Percentiles rank a stretch among this genome's conserved stretches.
Evolutionary conservation across 2,888 invertebrate species (phyloP).

Genomic region (Perizoma flavofasciatum): DNA sequence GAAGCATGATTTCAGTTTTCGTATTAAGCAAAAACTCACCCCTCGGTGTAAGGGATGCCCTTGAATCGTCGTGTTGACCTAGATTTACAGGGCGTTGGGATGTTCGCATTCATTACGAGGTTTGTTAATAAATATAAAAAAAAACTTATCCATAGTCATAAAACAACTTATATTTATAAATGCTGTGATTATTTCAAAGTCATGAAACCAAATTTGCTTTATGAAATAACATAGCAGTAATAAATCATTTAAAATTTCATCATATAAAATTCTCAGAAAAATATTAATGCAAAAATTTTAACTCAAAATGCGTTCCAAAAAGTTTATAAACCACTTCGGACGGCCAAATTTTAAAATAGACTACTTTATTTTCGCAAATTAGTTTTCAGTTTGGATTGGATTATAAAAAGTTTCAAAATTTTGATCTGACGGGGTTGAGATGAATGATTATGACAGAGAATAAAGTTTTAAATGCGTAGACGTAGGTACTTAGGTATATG

Average conservation of each 20-base stretch:
- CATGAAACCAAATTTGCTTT: too few relatives aligned
- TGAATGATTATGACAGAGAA: slow-evolving; percentile 9
- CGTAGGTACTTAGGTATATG: too few relatives aligned
- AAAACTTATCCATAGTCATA: not conserved
- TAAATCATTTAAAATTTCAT: slow-evolving; percentile 3
- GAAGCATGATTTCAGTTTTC: slow-evolving; percentile 24
- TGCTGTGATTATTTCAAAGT: slow-evolving; percentile 5
- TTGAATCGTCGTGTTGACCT: slow-evolving; percentile 40
- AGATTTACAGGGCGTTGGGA: slow-evolving; percentile 33
- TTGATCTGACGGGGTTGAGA: slow-evolving; percentile 15
- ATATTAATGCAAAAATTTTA: slow-evolving; percentile 11
- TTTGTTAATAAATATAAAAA: slow-evolving; percentile 14
- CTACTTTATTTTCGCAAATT: slow-evolving; percentile 35
- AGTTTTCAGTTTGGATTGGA: slow-evolving; percentile 34
- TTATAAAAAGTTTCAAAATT: slow-evolving; percentile 32
- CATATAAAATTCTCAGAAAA: not conserved
- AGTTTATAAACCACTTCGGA: slow-evolving; percentile 28
- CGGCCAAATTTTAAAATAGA: slow-evolving; percentile 33
- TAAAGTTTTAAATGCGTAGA: too few relatives aligned
- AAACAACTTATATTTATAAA: slow-evolving; percentile 17
- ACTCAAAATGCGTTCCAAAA: slow-evolving; percentile 23
- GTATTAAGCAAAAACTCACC: slow-evolving; percentile 25
- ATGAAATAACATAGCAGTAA: not conserved
- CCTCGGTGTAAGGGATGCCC: slow-evolving; percentile 30
- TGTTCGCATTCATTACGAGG: slow-evolving; percentile 26